Percentiles rank a stretch among this genome's conserved stretches.
Conservation (phyloP, 2,113 vertebrate genomes). For the Pelodiscus sinensis region DNA sequence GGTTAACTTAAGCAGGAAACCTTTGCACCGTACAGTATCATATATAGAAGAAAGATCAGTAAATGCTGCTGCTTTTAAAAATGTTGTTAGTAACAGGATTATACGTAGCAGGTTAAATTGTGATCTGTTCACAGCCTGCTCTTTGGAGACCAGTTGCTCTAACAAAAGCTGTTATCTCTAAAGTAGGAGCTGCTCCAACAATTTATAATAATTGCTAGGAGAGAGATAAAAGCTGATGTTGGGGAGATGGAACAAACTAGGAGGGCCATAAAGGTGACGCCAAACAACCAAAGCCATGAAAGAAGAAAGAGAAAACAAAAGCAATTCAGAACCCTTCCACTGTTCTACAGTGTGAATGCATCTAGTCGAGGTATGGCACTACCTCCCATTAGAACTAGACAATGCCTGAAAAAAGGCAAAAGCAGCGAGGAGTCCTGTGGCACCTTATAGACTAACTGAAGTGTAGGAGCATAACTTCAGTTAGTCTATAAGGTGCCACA, state of each 20-base stretch:
- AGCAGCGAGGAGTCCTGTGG: too few relatives aligned
- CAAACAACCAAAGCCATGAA: background rate
- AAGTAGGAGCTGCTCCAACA: background rate
- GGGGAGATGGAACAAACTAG: background rate
- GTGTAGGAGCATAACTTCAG: too few relatives aligned
- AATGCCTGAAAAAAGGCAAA: background rate
- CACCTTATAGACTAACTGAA: too few relatives aligned
- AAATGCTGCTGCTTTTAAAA: background rate
- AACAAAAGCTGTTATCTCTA: background rate
- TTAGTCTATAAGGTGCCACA: too few relatives aligned
- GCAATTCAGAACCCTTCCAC: background rate
- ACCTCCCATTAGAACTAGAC: background rate
- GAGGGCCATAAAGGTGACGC: background rate
- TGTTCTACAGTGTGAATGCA: background rate
- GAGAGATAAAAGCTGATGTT: background rate
- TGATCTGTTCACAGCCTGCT: background rate
- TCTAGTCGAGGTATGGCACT: rapidly evolving
- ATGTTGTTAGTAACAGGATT: background rate
- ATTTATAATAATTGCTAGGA: background rate
- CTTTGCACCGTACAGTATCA: background rate
- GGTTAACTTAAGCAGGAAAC: background rate
- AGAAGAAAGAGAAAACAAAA: background rate
- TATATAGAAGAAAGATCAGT: background rate
- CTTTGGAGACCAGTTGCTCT: background rate
- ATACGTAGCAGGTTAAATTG: background rate